A percentile compares a stretch with the other conserved stretches of the same genome.
Evolutionary conservation across 64 coral and sea anemone species (phyloP).

Genomic region (Montipora capricornis): DNA sequence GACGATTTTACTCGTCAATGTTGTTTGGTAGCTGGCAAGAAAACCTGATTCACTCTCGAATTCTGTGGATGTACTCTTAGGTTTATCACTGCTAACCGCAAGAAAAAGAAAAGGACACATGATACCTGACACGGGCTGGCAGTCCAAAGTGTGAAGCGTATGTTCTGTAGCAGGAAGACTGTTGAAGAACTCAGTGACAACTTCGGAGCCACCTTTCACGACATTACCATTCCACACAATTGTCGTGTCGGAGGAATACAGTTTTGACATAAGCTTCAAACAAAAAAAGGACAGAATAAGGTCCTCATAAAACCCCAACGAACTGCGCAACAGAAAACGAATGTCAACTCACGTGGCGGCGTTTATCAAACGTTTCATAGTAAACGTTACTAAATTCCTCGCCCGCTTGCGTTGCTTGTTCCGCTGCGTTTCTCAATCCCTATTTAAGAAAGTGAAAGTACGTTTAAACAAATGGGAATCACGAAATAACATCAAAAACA

Average conservation of each 20-base stretch:
- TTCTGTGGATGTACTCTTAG: too few species aligned
- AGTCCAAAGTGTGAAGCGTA: slow-evolving; percentile 80
- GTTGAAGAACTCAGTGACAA: slow-evolving; percentile 83
- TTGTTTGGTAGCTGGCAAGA: too few species aligned
- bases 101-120: not conserved
- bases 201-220: slow-evolving; percentile 74
- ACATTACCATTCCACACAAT: slow-evolving; percentile 92
- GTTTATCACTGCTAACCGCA: not conserved
- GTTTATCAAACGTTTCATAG: slow-evolving; percentile 92
- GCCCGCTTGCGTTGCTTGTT: slow-evolving; percentile 75
- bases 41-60: too few species aligned
- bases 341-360: slow-evolving; percentile 80
- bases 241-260: slow-evolving; percentile 82
- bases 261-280: slow-evolving; percentile 77
- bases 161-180: slow-evolving; percentile 84
- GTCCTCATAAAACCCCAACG: too few species aligned
- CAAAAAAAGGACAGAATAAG: not conserved
- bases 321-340: too few species aligned
- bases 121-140: slow-evolving; percentile 94
- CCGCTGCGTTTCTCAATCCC: slow-evolving; percentile 81
- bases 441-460: not conserved
- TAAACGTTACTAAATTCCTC: slow-evolving; percentile 87
- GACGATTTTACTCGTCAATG: too few species aligned
- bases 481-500: not conserved
- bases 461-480: not conserved